Evolutionary conservation across 2,113 vertebrate genomes (phyloP).

Genomic region (Struthio camelus): DNA sequence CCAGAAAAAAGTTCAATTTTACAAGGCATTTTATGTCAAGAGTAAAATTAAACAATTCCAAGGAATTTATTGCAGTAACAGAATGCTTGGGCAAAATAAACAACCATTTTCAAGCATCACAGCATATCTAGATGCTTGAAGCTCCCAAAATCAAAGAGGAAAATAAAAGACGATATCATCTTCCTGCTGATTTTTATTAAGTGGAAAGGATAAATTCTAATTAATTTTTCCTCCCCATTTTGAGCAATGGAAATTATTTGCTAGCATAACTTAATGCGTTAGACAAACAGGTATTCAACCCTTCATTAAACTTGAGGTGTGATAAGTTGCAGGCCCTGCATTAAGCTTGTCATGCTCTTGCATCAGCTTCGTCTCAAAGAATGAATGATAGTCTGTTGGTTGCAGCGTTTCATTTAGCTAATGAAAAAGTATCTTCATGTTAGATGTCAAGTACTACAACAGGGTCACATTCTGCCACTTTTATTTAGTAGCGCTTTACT

Average conservation of each 20-base stretch:
- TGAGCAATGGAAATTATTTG: not conserved
- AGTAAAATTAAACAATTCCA: not conserved
- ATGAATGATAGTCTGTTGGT: conserved; percentile 44
- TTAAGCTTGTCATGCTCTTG: conserved; percentile 61
- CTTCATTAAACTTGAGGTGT: conserved; percentile 56
- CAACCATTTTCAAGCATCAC: not conserved
- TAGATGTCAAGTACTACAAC: conserved; percentile 66
- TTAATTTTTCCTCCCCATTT: not conserved
- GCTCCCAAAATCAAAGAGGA: not conserved
- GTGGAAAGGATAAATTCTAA: not conserved
- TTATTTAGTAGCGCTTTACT: conserved; percentile 52
- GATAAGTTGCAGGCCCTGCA: conserved; percentile 64
- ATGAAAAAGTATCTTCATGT: conserved; percentile 61
- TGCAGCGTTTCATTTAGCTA: conserved; percentile 9
- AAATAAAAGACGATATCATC: not conserved
- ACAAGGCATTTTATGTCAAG: not conserved
- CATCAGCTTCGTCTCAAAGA: conserved; percentile 33
- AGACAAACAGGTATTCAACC: conserved; percentile 56
- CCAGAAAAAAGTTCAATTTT: not conserved
- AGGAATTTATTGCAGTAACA: not conserved
- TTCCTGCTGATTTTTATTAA: conserved; percentile 27
- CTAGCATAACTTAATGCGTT: not conserved
- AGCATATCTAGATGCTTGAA: not conserved
- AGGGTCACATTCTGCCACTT: conserved; percentile 65
- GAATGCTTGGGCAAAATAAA: not conserved